phyloP scores from a whole-genome alignment of 2,113 vertebrate genomes.

The Passerina amoena region DNA sequence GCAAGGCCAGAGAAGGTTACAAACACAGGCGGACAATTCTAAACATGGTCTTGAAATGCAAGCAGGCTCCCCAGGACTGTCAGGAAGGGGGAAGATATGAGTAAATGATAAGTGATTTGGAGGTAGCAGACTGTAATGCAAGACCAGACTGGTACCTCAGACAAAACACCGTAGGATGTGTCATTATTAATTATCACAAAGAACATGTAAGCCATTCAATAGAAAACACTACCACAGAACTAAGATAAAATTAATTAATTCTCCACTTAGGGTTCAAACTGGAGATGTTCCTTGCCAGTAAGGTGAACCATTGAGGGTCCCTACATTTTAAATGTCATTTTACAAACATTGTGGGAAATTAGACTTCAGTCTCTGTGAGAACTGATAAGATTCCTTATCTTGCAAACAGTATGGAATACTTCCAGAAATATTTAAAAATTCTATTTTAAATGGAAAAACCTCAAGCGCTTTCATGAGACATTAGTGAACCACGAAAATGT shows the following conservation, averaged over 20 bases:
- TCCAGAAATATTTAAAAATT: constrained; percentile 8
- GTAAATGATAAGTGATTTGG: background rate
- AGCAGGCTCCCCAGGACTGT: background rate
- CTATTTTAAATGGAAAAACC: background rate
- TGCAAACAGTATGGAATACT: background rate
- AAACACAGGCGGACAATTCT: background rate
- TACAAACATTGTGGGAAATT: background rate
- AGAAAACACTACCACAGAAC: background rate
- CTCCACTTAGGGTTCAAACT: background rate
- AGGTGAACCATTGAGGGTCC: background rate
- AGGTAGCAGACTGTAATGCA: background rate
- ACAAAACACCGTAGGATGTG: background rate
- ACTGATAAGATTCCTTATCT: constrained; percentile 2
- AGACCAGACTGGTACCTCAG: background rate
- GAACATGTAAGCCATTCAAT: background rate
- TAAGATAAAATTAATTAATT: background rate
- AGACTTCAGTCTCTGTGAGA: background rate
- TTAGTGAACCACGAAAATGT: background rate
- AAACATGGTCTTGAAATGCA: background rate
- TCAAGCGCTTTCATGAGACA: background rate
- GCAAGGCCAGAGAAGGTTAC: background rate
- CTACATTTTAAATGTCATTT: background rate
- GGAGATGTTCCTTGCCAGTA: background rate
- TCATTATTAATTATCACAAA: constrained; percentile 1
- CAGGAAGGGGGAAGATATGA: background rate